Conservation (phyloP, 2,797 vertebrate species). For the Hippopotamyrus pictus region DNA sequence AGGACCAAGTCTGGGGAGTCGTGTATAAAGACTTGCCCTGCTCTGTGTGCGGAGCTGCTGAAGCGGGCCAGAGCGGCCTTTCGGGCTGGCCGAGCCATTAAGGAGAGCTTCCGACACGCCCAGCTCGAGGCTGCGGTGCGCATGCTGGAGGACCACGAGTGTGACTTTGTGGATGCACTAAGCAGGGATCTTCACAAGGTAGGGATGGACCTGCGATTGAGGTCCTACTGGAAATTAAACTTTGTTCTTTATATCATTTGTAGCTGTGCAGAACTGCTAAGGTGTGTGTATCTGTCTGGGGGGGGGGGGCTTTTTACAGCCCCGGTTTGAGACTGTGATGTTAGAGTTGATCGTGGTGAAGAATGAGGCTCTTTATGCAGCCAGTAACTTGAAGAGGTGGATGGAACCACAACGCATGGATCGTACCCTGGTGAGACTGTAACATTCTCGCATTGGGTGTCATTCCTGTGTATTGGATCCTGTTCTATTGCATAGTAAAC, state of each 20-base stretch:
- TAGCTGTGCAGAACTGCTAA: not conserved
- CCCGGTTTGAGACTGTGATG: slow-evolving; percentile 63
- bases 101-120: slow-evolving; percentile 51
- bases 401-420: slow-evolving; percentile 62
- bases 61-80: slow-evolving; percentile 56
- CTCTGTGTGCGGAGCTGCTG: slow-evolving; percentile 51
- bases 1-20: slow-evolving; percentile 55
- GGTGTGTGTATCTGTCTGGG: not conserved
- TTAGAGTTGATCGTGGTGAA: slow-evolving; percentile 62
- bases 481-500: not conserved
- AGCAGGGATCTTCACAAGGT: slow-evolving; percentile 65
- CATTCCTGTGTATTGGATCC: not conserved
- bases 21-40: slow-evolving; percentile 45
- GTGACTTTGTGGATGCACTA: slow-evolving; percentile 63
- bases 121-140: slow-evolving; percentile 60
- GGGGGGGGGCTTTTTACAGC: slow-evolving; percentile 38
- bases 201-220: not conserved
- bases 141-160: slow-evolving; percentile 62
- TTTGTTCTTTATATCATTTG: not conserved
- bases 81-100: slow-evolving; percentile 45
- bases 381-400: slow-evolving; percentile 64
- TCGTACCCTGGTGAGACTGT: slow-evolving; percentile 57
- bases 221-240: not conserved
- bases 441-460: not conserved
- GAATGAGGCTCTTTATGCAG: slow-evolving; percentile 62